These are phyloP conservation scores for Corythornis leucogaster DNA, from an alignment of 2,797 vertebrate genomes.

Conservation along the genomic window DNA sequence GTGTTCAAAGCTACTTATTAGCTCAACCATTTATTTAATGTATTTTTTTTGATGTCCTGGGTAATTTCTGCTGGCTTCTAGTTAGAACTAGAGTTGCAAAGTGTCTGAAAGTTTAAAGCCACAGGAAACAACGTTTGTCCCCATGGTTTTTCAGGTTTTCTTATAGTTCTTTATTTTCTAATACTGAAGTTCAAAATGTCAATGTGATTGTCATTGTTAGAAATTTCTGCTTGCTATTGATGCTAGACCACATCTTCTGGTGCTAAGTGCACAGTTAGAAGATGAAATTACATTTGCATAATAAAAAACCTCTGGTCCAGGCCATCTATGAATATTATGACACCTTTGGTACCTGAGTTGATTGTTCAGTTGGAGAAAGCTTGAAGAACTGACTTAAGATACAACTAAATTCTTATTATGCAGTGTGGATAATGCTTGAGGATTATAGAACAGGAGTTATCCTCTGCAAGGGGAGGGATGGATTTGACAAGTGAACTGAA, in stretches of 20 bases:
- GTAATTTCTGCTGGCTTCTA: neutral
- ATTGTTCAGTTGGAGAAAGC: fast-evolving
- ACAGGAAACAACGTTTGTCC: neutral
- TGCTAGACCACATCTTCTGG: neutral
- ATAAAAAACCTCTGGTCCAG: neutral
- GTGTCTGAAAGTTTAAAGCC: neutral
- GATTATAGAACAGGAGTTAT: neutral
- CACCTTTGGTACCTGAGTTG: neutral
- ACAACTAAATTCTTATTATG: neutral
- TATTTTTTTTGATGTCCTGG: neutral
- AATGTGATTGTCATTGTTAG: neutral
- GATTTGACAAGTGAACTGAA: neutral
- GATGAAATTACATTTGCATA: neutral
- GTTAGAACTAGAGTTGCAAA: neutral
- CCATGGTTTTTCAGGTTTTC: neutral
- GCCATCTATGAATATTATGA: neutral
- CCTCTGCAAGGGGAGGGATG: neutral
- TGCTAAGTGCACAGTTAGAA: neutral
- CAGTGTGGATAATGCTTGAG: neutral
- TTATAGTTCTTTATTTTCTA: neutral
- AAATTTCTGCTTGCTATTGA: neutral
- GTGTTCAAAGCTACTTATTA: neutral
- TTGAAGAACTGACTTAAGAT: neutral
- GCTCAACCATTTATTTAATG: neutral
- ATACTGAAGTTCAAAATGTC: neutral